Evolutionary conservation across 2,113 vertebrate species (phyloP).

Genomic region (Sinocyclocheilus anophthalmus): DNA sequence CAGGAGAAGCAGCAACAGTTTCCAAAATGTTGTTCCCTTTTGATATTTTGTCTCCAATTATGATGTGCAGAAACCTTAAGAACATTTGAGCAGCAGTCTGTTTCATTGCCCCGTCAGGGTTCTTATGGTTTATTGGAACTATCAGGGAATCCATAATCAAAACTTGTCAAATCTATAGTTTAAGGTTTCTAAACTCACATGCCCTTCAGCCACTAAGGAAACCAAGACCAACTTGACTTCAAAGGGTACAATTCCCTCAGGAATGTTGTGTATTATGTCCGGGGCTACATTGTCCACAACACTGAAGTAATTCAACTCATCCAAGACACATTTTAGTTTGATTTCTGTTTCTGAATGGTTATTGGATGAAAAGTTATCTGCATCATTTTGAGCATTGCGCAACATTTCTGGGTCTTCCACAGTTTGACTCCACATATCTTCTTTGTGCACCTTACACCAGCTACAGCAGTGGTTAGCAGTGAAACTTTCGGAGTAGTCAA

Average conservation of each 20-base stretch:
- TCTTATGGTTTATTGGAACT: too few species aligned
- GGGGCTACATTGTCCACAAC: background rate
- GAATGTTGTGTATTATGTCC: background rate
- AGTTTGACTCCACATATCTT: background rate
- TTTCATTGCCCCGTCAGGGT: background rate
- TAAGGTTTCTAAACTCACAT: background rate
- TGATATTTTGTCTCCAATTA: background rate
- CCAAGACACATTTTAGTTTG: background rate
- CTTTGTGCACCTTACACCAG: slow-evolving; percentile 2
- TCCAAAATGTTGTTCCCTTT: background rate
- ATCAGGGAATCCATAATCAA: background rate
- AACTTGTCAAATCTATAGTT: background rate
- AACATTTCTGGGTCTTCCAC: background rate
- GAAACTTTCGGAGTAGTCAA: background rate
- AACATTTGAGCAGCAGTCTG: background rate
- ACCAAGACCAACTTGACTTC: background rate
- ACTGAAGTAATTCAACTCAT: background rate
- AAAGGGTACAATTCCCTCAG: background rate
- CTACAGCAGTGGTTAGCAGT: background rate
- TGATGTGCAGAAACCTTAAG: background rate
- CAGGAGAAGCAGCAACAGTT: background rate
- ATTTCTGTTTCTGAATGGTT: background rate
- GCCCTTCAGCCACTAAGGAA: background rate
- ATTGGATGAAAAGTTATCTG: background rate
- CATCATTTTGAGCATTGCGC: background rate